phyloP scores from a whole-genome alignment of 2,113 vertebrate species.

The Mastomys natalensis region DNA sequence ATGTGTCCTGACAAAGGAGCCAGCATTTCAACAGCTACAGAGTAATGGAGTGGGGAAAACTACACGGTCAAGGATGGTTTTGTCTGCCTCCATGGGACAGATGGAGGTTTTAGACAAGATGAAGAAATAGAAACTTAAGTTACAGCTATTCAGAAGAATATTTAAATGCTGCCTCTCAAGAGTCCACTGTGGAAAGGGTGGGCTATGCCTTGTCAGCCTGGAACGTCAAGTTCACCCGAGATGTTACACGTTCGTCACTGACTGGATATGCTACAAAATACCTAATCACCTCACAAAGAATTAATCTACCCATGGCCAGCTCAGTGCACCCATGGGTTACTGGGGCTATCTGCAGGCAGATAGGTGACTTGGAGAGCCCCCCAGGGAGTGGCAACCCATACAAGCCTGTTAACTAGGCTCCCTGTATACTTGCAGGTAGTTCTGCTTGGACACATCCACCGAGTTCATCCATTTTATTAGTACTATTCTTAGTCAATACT shows the following conservation, averaged over 20 bases:
- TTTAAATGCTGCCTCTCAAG: background rate
- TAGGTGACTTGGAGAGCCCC: background rate
- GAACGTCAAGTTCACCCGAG: background rate
- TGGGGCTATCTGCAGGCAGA: background rate
- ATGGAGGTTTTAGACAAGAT: background rate
- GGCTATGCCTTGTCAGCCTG: too few species aligned
- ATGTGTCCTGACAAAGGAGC: background rate
- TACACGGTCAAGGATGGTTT: background rate
- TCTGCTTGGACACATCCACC: background rate
- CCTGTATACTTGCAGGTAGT: background rate
- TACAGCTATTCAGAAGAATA: background rate
- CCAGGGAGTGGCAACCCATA: background rate
- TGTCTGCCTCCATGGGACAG: too few species aligned
- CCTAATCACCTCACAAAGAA: background rate
- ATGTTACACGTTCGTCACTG: too few species aligned
- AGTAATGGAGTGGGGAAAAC: too few species aligned
- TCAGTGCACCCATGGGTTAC: background rate
- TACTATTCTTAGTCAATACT: too few species aligned
- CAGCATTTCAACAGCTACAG: background rate
- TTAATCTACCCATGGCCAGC: background rate
- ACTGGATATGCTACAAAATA: background rate
- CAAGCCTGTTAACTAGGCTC: background rate
- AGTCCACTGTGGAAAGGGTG: background rate
- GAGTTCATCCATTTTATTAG: background rate
- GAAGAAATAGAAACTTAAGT: background rate